Evolutionary conservation across 2,888 invertebrate genomes (phyloP), one percentile per base, ranked within the genome.

Genomic region (Plagiodera versicolora): DNA sequence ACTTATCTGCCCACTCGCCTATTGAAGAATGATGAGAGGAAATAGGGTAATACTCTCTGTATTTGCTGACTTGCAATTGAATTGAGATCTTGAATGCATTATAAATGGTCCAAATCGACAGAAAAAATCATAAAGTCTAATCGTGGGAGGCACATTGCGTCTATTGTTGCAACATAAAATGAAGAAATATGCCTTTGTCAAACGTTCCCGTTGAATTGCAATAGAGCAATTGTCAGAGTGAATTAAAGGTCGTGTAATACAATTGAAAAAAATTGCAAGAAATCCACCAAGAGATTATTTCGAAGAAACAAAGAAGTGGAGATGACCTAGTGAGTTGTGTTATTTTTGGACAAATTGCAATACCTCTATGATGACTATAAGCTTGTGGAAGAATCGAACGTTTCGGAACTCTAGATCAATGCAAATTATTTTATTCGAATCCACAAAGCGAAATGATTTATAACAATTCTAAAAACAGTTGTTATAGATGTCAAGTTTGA

Each of bases 81-180:
- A 14, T 39, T 14, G 4, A 39, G n/a, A 39, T 53, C 44, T 53
- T 30, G 9, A 45, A 24, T 44, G 24, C 39, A 24, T 53, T 28
- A 53, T 39, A 28, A 39, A 9, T 14, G 11, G 39, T 39, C 14
- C 39, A n/a, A 39, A 10, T n/a, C n/a, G n/a, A n/a, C 11, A 17
- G 44, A 53, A 53, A 53, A 48, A 50, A 60, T 28, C 45, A 51
- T 60, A 32, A 50, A 60, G 51, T 45, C 20, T 60, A 60, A 60
- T 60, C 53, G 46, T 54, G 60, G 35, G 56, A 60, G 55, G 19
- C 49, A 17, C 50, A 50, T 28, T 35, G 47, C 39, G 16, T 16
- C 47, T 48, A 60, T 60, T 60, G 60, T 60, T 51, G 18, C 51
- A 56, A 60, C 51, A 60, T 44, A 44, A 28, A 44, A 44, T 53